Evolutionary conservation across 30 jellyfish, hydroid and myxozoan genomes (phyloP), one percentile per base, ranked within the genome.

Genomic region (Cassiopea xamachana): DNA sequence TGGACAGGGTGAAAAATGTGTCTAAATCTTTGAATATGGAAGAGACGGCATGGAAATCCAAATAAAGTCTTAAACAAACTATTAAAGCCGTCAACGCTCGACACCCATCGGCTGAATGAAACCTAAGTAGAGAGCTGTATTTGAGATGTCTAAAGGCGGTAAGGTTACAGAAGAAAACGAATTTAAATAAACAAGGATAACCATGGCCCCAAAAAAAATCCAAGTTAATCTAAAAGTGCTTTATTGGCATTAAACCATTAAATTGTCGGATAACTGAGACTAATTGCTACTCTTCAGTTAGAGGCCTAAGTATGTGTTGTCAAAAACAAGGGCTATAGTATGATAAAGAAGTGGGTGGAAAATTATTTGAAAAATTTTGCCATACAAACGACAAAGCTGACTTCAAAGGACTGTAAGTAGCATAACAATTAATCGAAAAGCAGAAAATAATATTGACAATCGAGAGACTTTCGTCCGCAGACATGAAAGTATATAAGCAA

Each of bases 31-130:
- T 8, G 80, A 71, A 6, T 71, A 55, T 15, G n/a, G 47, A 8
- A 6, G 70, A 48, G 70, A 76, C 85, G 85, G 55, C 85, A 76
- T 7, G 47, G 10, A 12, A 43, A 71, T 71, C 80, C 80, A 39
- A 71, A 71, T 18, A 4, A 15, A 71, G 27, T 7, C 80, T 9
- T 7, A 71, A 71, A 43, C 55, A 18, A 71, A 71, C 80, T 71
- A 2, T 15, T 27, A 2, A 71, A 71, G 16, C 59, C 2, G 55
- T 14, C 51, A 43, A 16, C 80, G 80, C 27, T 51, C 80, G 80
- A 8, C 50, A 27, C 43, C 39, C 8, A 64, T 13, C 27, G 15
- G 27, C 15, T 3, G 80, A 71, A 9, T 19, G 80, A 71, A 19
- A 43, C 51, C 2, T 71, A 4, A 71, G 80, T 2, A 71, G 3